Evolutionary conservation across 2,797 vertebrate genomes (phyloP), one percentile per base, ranked within the genome.

Genomic region (Mionectes olivaceus): DNA sequence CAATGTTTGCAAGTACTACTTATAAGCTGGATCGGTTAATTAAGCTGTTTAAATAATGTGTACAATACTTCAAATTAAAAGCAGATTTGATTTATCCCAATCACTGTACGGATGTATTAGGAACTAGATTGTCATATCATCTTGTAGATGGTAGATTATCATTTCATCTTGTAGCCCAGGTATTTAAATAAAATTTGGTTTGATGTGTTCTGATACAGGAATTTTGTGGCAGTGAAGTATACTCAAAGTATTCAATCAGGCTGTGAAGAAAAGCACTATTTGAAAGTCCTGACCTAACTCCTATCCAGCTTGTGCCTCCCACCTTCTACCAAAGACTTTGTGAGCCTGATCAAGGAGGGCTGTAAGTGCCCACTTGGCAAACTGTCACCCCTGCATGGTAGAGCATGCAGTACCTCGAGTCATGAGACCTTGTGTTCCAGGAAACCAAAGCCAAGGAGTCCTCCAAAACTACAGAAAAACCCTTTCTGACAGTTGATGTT

Each of bases 1-100:
- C 43, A 37, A 22, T 57, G 33, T 89, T 87, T 85, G 53, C 60
- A 74, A 80, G 68, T 25, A 23, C 41, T 52, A 2, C 46, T 75
- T 50, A 46, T 67, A 43, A 75, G 52, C 73, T 53, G 50, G 44
- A 6, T 46, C 83, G 65, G 8, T 77, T 94, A 85, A 93, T 89
- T 87, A 91, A 88, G 73, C 35, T 78, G 74, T 94, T 93, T 80
- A 90, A 87, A 81, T 71, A 68, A 53, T 27, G 43, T 88, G 59
- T 83, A 49, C 37, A 70, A 30, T 93, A 67, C 50, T 87, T 69
- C 67, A 93, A 91, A 92, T 87, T 82, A 87, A 79, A 93, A 92
- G 50, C 67, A 76, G 83, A 39, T 73, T 95, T 94, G 39, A 67
- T 61, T 93, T 93, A 59, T 74, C 55, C 73, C 83, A 71, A 81